Evolutionary conservation across 1,140 invertebrate species (phyloP), one percentile per base, ranked within the genome.

Genomic region (Pseudachorutes palmiensis): DNA sequence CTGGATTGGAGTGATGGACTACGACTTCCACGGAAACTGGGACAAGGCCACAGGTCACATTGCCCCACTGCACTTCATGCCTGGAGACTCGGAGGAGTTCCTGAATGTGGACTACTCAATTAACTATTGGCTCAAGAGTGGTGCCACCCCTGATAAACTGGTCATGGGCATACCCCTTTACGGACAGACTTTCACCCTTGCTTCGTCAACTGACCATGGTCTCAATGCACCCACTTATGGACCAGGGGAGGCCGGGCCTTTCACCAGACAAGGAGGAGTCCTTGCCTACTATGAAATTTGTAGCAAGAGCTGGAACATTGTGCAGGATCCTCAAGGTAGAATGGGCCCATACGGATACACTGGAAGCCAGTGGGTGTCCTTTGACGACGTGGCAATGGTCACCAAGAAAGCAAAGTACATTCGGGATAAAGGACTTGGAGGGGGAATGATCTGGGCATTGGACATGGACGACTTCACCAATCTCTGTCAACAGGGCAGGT

Each of bases 11-110:
- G 61, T 63, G 5, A 94, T 94, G 92, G 86, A 86, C 0, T 94
- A 95, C 75, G 91, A 94, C 75, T 93, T 87, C 74, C 91, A 93
- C 73, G 91, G 91, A 0, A 86, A 66, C 77, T 94, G 91, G 91
- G 91, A 94, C 75, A 90, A 91, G 74, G 85, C 87, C 74, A 93
- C 91, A 0, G 91, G 91, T 9, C 91, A 94, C 75, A 85, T 92
- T 1, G 88, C 91, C 1, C 91, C 91, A 0, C 84, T 94, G 76
- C 92, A 90, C 67, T 79, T 79, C 2, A 81, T 86, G 65, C 85
- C 86, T 0, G 84, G 85, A 36, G 90, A 92, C 76, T 80, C 81
- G 61, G 85, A 87, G 74, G 82, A 81, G 41, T 87, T 86, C 30
- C 89, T 91, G 74, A 93, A 92, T 79, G 85, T 85, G 28, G 91